Conservation (phyloP, 2,113 vertebrate species). For the Zosterops lateralis region DNA sequence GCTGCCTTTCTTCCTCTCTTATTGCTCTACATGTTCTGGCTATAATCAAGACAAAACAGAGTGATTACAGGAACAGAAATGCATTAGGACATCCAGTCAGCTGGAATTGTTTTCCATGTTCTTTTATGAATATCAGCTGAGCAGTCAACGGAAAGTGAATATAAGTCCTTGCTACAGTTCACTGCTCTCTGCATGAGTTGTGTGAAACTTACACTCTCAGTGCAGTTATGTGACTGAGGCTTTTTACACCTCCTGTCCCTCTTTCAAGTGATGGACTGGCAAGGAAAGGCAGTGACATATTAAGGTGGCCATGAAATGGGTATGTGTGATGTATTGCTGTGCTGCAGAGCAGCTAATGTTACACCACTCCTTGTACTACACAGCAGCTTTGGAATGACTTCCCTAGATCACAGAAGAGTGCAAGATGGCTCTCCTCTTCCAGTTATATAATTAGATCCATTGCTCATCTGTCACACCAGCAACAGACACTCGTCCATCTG, state of each 20-base stretch:
- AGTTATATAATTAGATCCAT: slow-evolving; percentile 65
- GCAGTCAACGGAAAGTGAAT: background rate
- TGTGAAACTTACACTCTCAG: background rate
- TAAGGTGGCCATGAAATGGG: background rate
- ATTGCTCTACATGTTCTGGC: background rate
- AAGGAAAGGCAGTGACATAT: background rate
- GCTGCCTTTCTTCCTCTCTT: background rate
- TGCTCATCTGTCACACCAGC: slow-evolving; percentile 67
- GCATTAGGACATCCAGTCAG: background rate
- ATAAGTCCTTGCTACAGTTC: background rate
- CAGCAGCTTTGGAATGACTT: background rate
- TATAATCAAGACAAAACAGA: background rate
- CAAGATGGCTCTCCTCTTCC: slow-evolving; percentile 40
- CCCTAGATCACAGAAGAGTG: slow-evolving; percentile 14
- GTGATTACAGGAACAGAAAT: background rate
- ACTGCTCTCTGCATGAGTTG: background rate
- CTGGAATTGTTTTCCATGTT: slow-evolving; percentile 28
- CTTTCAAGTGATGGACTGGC: slow-evolving; percentile 2
- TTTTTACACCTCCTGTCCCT: slow-evolving; percentile 20
- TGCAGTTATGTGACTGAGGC: background rate
- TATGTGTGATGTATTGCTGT: background rate
- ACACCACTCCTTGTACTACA: background rate
- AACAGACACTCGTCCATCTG: slow-evolving; percentile 60
- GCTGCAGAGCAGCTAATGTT: background rate
- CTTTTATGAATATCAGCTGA: background rate